phyloP scores from a whole-genome alignment of 2,888 invertebrate genomes.

The Eudasyphora cyanicolor region DNA sequence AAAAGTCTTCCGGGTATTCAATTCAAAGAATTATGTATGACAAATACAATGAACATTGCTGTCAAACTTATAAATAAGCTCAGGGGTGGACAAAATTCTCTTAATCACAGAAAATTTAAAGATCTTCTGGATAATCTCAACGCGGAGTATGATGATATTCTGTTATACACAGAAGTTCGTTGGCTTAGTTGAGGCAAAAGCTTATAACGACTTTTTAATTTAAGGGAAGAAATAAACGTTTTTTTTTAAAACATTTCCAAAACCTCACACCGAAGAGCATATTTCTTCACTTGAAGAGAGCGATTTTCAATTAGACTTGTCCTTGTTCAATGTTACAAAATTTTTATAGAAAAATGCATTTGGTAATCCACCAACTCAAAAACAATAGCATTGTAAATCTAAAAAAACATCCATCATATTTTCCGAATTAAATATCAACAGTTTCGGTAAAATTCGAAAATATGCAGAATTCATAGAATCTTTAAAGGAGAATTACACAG shows the following conservation, averaged over 20 bases:
- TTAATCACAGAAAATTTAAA: too few species aligned
- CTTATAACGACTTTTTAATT: conserved; percentile 22
- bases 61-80: conserved; percentile 38
- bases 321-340: conserved; percentile 10
- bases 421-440: conserved; percentile 27
- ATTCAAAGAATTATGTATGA: conserved; percentile 19
- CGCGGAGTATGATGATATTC: conserved; percentile 17
- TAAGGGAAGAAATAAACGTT: conserved; percentile 5
- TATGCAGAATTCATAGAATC: conserved; percentile 31
- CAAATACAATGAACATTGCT: conserved; percentile 30
- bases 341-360: conserved; percentile 16
- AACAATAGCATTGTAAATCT: conserved; percentile 27
- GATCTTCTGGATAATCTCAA: conserved; percentile 31
- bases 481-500: conserved; percentile 5
- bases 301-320: conserved; percentile 6
- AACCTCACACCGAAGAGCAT: neutral
- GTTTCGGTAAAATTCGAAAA: conserved; percentile 24
- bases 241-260: neutral
- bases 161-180: conserved; percentile 24
- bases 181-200: conserved; percentile 32
- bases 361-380: conserved; percentile 31
- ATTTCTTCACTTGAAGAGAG: conserved; percentile 12
- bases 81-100: too few species aligned
- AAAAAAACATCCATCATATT: conserved; percentile 20
- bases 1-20: conserved; percentile 10